Conservation (phyloP, 2,113 vertebrate genomes). For the Arothron firmamentum region DNA sequence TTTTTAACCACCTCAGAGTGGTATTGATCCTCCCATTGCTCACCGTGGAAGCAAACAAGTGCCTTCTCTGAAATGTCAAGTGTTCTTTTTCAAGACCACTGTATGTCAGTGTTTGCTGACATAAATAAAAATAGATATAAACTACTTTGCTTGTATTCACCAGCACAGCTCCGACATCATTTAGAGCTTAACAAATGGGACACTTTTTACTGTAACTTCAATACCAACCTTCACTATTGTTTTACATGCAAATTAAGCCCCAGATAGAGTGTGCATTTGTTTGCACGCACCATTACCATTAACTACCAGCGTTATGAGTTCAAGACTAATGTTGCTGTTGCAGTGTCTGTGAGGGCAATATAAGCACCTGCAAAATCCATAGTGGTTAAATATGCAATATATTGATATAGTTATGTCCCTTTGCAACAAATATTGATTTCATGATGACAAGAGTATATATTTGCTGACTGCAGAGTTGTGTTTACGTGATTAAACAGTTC, state of each 20-base stretch:
- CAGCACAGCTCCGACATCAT: not conserved
- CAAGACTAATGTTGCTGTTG: not conserved
- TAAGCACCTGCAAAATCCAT: constrained; percentile 10
- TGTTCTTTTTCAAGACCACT: too few species aligned
- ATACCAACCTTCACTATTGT: constrained; percentile 1
- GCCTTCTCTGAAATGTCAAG: too few species aligned
- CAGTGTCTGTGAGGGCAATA: not conserved
- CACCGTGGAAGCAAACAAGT: too few species aligned
- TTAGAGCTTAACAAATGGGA: too few species aligned
- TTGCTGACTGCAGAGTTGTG: too few species aligned
- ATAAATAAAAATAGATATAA: too few species aligned
- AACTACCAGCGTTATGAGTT: constrained; percentile 29
- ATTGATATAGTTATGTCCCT: constrained; percentile 24
- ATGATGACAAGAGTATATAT: constrained; percentile 27
- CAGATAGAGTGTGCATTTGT: constrained; percentile 25
- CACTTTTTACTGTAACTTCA: constrained; percentile 12
- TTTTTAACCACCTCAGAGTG: too few species aligned
- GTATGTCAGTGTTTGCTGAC: too few species aligned
- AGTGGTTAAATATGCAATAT: not conserved
- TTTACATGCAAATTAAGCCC: constrained; percentile 13
- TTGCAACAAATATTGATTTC: constrained; percentile 27
- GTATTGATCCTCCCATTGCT: too few species aligned
- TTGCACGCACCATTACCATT: constrained; percentile 13
- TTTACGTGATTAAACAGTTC: not conserved
- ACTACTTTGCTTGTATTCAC: constrained; percentile 21